phyloP scores from a whole-genome alignment of 1,140 invertebrate species.

The Rhyacophila brunnea region DNA sequence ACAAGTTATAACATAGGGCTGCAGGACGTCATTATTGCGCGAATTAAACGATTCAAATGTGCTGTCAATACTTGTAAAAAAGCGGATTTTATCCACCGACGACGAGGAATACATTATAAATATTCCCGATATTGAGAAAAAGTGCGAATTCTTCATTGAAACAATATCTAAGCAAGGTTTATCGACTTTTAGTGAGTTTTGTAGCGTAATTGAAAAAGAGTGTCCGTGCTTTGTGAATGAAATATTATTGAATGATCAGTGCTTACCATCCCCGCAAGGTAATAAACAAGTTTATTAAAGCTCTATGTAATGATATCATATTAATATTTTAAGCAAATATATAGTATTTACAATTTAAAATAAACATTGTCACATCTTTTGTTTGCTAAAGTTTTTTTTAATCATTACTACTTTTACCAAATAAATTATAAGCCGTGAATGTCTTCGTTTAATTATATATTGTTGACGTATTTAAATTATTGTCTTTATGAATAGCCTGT shows the following conservation, averaged over 20 bases:
- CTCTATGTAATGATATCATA: too few species aligned
- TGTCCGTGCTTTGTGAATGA: slow-evolving; percentile 51
- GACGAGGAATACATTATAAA: slow-evolving; percentile 50
- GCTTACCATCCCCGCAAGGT: slow-evolving; percentile 30
- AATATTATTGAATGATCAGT: slow-evolving; percentile 48
- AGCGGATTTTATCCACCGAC: slow-evolving; percentile 46
- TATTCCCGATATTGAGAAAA: slow-evolving; percentile 46
- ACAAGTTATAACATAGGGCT: too few species aligned
- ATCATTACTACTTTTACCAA: too few species aligned
- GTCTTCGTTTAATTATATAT: too few species aligned
- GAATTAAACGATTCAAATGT: slow-evolving; percentile 51
- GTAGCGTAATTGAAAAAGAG: slow-evolving; percentile 48
- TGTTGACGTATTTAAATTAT: too few species aligned
- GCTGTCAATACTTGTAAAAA: slow-evolving; percentile 50
- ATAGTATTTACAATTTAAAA: too few species aligned
- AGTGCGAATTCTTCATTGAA: slow-evolving; percentile 53
- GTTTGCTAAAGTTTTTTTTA: too few species aligned
- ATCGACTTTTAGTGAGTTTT: slow-evolving; percentile 49
- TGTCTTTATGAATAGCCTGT: too few species aligned
- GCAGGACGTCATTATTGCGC: slow-evolving; percentile 47
- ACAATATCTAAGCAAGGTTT: slow-evolving; percentile 53
- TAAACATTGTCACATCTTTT: too few species aligned
- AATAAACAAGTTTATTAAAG: too few species aligned
- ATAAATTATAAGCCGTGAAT: too few species aligned
- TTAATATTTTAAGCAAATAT: too few species aligned